Evolutionary conservation across 2,888 invertebrate genomes (phyloP).

Genomic region (Lepidochrysops patricia): DNA sequence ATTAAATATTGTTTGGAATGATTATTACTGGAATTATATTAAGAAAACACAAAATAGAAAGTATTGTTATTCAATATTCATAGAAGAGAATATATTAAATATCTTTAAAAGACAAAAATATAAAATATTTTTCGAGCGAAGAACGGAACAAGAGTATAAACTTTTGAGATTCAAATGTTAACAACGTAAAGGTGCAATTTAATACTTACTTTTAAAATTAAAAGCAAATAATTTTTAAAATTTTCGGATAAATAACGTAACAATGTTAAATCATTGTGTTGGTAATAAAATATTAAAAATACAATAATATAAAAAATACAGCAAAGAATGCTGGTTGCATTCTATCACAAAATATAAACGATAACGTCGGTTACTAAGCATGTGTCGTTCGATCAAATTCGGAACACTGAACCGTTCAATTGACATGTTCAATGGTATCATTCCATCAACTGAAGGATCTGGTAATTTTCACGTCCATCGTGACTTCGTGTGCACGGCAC

Average conservation of each 20-base stretch:
- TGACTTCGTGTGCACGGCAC: no score
- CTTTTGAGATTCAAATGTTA: background rate
- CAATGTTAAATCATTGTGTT: background rate
- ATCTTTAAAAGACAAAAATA: background rate
- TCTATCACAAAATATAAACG: background rate
- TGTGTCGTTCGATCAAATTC: no score
- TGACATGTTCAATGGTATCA: no score
- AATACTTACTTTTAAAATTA: background rate
- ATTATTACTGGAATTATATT: conserved; percentile 16
- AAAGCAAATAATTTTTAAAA: background rate
- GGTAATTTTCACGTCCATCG: no score
- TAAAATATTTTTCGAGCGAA: background rate
- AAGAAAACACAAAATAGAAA: no score
- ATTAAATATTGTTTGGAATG: conserved; percentile 13
- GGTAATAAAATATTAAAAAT: background rate
- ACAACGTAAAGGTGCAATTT: background rate
- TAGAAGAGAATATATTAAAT: no score
- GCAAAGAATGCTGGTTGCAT: background rate
- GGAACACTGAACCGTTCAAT: no score
- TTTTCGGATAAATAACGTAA: background rate
- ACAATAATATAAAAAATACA: background rate
- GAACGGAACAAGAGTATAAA: background rate
- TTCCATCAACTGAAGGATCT: no score
- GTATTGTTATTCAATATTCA: no score
- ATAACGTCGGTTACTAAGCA: background rate